Base-by-base conservation (phyloP, 2,113 vertebrate species). In the Poeciliopsis occidentalis region DNA sequence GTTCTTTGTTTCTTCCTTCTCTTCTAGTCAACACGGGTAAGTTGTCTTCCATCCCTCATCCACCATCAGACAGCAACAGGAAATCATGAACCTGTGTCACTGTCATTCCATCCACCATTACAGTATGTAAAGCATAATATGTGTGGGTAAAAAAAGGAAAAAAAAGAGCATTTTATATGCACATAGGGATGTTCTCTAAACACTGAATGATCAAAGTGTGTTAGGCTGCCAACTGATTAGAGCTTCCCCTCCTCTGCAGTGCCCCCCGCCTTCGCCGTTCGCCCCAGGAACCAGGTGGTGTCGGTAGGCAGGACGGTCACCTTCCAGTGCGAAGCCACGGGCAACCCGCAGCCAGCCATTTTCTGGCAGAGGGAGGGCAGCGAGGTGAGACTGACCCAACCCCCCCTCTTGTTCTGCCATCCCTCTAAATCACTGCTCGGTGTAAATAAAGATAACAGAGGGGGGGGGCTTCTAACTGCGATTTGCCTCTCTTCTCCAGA, bases 341-440 rank as follows among this genome's bases (percentile, higher is more conserved):
- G 97, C 71, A 98, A 97, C 79, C 97, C 97, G 39, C 97, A 97
- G 84, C 97, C 97, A 19, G 97, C 97, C 83, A 97, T 98, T 88
- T 98, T 98, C 94, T 98, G 97, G 97, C 87, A 97, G 86, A 95
- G 95, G 90, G 97, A 98, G 75, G 97, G 97, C 73, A 98, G 97
- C 68, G 96, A 98, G 96, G 97, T 98, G 95, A 93, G 91, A 31
- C 12, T 41, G 54, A 69, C 73, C 34, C 10, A 37, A 37, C 34
- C 34, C 34, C 34, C 69, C 79, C 71, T 61, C 77, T 73, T 32
- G 60, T 61, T 67, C 75, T 75, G 69, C 81, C 76, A 75, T 79
- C 69, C 31, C 62, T 39, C 71, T 71, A 75, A 90, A 76, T 82
- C 67, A 74, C 70, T 8, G 3, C 78, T 69, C 29, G 10, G 60